A percentile compares a stretch with the other conserved stretches of the same genome.
phyloP scores from a whole-genome alignment of 2,797 vertebrate genomes.

The Acestrorhynchus altus region DNA sequence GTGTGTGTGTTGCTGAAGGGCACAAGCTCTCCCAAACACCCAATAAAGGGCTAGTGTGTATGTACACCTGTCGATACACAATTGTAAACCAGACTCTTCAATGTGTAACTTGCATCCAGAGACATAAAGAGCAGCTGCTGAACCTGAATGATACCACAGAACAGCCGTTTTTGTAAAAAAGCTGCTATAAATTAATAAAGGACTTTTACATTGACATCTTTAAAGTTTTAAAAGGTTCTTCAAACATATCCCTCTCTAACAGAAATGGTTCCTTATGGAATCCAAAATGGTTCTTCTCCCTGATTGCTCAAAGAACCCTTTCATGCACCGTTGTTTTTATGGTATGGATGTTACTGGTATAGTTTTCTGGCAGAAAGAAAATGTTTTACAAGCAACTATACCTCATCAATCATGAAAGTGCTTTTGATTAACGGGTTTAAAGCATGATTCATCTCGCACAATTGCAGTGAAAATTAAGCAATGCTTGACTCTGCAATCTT shows the following conservation, averaged over 20 bases:
- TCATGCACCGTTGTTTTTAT: no score
- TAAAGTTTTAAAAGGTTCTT: no score
- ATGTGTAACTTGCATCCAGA: background rate
- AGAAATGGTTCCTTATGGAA: no score
- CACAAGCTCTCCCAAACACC: background rate
- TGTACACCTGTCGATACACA: background rate
- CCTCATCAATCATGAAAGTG: conserved; percentile 20
- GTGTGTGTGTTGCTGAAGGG: background rate
- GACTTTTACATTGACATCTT: no score
- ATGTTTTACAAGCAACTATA: conserved; percentile 14
- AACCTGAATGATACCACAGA: no score
- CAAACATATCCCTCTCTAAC: no score
- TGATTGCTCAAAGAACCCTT: no score
- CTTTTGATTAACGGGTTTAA: conserved; percentile 33
- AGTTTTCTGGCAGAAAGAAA: background rate
- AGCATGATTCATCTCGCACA: conserved; percentile 2
- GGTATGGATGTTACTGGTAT: background rate
- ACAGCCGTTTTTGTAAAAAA: no score
- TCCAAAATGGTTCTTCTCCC: no score
- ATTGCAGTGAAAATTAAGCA: conserved; percentile 9
- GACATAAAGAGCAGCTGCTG: background rate
- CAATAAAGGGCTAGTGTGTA: background rate
- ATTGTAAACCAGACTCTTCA: background rate
- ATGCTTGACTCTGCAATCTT: conserved; percentile 22
- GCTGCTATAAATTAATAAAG: no score